Base-by-base conservation (phyloP, 35 echinoderm and acorn worm species). In the Ophioderma brevispina region DNA sequence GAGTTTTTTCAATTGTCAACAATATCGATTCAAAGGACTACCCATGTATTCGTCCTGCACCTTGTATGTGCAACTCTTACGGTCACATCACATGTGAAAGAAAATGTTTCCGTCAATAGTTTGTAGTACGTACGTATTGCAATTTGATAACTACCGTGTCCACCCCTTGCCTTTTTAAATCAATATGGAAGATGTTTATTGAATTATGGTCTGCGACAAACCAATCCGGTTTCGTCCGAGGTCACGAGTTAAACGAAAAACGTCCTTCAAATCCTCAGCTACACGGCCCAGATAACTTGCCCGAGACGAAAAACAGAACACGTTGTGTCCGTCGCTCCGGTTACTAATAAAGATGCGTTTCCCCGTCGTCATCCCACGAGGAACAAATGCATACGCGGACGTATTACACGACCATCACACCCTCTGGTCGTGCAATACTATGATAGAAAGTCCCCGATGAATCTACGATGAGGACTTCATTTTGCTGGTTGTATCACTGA, bases 401-500 rank as follows among this genome's bases (percentile, higher is more conserved):
- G 59, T 15, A 70, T 70, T 70, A 8, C 59, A 70, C 2, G 59
- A 70, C n/a, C 28, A 30, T 25, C 1, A 70, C 59, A 25, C 59
- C 59, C n/a, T 70, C 59, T 70, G 59, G 59, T 18, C 1, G 23
- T 30, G 6, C 28, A 25, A 70, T 25, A 70, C 28, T 70, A 2
- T 70, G 59, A 25, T 15, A 25, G 3, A 30, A 25, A n/a, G n/a
- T n/a, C 17, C 59, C 59, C 4, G 5, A 13, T 2, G 5, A 2
- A 30, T 70, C 59, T 8, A 70, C 28, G 15, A 70, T 25, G 17
- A 70, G 28, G 10, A 70, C 59, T 25, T 70, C 17, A 30, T 70
- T 70, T 70, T 70, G 59, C n/a, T 70, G 59, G 59, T 70, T 70
- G 59, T 70, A 70, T 25, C 59, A 70, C 59, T 70, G 28, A 70